Evolutionary conservation across 1,140 invertebrate genomes (phyloP).

Genomic region (Temnothorax curvispinosus): DNA sequence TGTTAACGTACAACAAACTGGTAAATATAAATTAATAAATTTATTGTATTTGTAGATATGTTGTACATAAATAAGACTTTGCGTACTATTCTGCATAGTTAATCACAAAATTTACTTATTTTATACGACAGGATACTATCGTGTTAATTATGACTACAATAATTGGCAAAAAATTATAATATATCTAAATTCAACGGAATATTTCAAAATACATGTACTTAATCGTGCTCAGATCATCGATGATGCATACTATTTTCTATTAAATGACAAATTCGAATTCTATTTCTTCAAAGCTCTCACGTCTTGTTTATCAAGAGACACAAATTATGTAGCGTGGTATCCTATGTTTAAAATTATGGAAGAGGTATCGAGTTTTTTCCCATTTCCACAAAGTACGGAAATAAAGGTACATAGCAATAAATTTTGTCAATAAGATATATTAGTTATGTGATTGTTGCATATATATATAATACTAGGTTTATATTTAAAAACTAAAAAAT

Average conservation of each 20-base stretch:
- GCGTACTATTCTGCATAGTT: not conserved
- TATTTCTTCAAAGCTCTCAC: not conserved
- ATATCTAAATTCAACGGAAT: not conserved
- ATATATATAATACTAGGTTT: not conserved
- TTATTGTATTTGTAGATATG: not conserved
- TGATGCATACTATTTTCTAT: not conserved
- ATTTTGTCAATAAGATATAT: not conserved
- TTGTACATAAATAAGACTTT: not conserved
- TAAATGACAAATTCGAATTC: not conserved
- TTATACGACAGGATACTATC: slow-evolving; percentile 2
- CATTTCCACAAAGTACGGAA: not conserved
- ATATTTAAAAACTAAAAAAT: not conserved
- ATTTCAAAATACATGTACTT: not conserved
- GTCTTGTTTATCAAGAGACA: not conserved
- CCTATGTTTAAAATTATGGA: slow-evolving; percentile 63
- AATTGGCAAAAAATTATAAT: not conserved
- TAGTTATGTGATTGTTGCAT: slow-evolving; percentile 1
- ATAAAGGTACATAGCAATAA: slow-evolving; percentile 1
- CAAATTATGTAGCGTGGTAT: slow-evolving; percentile 61
- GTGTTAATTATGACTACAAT: not conserved
- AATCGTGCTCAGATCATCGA: not conserved
- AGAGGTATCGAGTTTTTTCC: not conserved
- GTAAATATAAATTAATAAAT: slow-evolving; percentile 72
- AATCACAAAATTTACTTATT: not conserved
- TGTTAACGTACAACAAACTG: slow-evolving; percentile 85